Conservation (phyloP, 2,797 vertebrate species). For the Vespertilio murinus region DNA sequence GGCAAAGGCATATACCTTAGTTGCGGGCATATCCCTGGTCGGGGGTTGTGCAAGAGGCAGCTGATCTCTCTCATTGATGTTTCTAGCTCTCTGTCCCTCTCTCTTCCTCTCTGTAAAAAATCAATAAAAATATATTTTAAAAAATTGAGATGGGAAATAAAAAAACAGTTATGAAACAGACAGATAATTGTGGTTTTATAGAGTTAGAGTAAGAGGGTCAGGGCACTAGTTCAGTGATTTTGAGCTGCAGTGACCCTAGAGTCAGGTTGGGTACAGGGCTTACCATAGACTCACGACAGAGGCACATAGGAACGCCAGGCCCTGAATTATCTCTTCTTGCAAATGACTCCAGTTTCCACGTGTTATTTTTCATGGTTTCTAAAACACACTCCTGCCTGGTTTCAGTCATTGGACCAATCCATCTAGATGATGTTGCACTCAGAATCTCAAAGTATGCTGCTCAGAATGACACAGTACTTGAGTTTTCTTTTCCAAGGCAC, state of each 20-base stretch:
- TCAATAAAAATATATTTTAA: too few species aligned
- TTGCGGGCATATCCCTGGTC: too few species aligned
- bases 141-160: not conserved
- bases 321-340: not conserved
- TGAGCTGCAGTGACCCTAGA: not conserved
- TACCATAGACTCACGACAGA: not conserved
- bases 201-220: not conserved
- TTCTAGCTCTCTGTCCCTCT: too few species aligned
- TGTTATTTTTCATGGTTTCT: not conserved
- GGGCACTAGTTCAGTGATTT: not conserved
- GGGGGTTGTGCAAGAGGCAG: too few species aligned
- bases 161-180: not conserved
- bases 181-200: not conserved
- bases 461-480: not conserved
- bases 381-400: not conserved
- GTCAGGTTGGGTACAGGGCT: not conserved
- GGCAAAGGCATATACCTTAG: too few species aligned
- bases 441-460: not conserved
- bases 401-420: not conserved
- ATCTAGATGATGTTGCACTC: not conserved
- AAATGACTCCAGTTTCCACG: not conserved
- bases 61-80: too few species aligned
- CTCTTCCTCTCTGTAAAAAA: too few species aligned
- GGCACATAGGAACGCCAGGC: not conserved
- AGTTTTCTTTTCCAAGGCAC: not conserved